Conservation (phyloP, 2,888 invertebrate genomes). For the Lepetodrilus schrolli region DNA sequence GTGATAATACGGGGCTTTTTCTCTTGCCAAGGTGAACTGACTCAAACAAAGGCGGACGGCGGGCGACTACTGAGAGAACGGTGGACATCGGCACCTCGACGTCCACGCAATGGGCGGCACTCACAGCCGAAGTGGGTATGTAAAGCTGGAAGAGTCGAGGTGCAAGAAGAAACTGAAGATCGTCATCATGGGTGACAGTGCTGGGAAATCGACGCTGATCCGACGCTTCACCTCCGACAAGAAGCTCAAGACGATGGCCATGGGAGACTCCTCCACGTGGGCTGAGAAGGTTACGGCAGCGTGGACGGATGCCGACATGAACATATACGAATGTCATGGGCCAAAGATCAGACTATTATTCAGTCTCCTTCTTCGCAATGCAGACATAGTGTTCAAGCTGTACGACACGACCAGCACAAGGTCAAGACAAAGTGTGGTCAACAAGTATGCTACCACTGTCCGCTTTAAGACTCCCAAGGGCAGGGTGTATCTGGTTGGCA, state of each 20-base stretch:
- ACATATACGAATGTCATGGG: neutral
- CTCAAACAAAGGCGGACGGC: too few species aligned
- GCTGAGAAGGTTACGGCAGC: neutral
- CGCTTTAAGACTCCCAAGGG: neutral
- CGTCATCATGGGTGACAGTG: neutral
- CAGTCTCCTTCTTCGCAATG: neutral
- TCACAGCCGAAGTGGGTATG: neutral
- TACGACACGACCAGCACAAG: neutral
- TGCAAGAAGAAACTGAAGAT: neutral
- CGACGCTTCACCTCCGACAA: neutral
- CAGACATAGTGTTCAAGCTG: neutral
- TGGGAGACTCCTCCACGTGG: neutral
- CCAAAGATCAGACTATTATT: constrained; percentile 1
- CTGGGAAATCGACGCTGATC: constrained; percentile 1
- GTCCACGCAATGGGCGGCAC: neutral
- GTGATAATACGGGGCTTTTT: too few species aligned
- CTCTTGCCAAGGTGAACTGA: too few species aligned
- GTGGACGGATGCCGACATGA: neutral
- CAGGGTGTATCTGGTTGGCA: neutral
- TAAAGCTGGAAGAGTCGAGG: neutral
- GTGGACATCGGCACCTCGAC: too few species aligned
- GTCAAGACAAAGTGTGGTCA: neutral
- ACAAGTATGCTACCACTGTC: neutral
- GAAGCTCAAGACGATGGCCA: neutral
- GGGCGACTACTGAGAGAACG: too few species aligned